Conservation (phyloP, 2,113 vertebrate genomes). For the Asarcornis scutulata region DNA sequence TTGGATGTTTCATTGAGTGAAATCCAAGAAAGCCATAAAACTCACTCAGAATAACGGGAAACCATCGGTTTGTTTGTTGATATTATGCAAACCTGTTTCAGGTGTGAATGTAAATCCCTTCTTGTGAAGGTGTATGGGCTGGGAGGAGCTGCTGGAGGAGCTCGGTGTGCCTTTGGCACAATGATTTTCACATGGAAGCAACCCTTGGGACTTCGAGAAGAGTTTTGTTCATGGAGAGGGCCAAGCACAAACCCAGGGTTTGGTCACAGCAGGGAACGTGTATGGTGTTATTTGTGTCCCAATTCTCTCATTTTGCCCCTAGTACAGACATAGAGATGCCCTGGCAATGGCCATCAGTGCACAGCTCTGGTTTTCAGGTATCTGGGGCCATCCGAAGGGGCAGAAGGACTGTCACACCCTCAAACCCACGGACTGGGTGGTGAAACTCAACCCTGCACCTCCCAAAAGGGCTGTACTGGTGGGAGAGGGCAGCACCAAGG, state of each 20-base stretch:
- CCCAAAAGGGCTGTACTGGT: no score
- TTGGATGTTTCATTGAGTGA: not conserved
- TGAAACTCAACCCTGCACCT: not conserved
- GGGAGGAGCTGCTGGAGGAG: not conserved
- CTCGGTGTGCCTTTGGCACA: not conserved
- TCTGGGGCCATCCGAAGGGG: not conserved
- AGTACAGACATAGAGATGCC: not conserved
- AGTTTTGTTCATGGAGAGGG: not conserved
- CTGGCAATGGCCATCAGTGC: not conserved
- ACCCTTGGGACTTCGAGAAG: not conserved
- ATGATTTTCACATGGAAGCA: accelerated
- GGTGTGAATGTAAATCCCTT: not conserved
- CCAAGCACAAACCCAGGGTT: no score
- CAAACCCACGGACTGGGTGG: not conserved
- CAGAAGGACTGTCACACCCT: accelerated
- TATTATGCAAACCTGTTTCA: not conserved
- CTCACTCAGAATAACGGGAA: not conserved
- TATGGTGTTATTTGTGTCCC: not conserved
- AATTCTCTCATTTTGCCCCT: not conserved
- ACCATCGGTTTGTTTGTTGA: not conserved
- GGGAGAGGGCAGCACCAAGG: not conserved
- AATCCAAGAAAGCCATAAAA: conserved; percentile 14
- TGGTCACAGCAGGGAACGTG: not conserved
- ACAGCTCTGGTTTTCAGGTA: accelerated
- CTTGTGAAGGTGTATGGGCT: not conserved